A percentile compares a stretch with the other conserved stretches of the same genome.
Conservation (phyloP, 2,888 invertebrate species). For the Heteropelma amictum region DNA sequence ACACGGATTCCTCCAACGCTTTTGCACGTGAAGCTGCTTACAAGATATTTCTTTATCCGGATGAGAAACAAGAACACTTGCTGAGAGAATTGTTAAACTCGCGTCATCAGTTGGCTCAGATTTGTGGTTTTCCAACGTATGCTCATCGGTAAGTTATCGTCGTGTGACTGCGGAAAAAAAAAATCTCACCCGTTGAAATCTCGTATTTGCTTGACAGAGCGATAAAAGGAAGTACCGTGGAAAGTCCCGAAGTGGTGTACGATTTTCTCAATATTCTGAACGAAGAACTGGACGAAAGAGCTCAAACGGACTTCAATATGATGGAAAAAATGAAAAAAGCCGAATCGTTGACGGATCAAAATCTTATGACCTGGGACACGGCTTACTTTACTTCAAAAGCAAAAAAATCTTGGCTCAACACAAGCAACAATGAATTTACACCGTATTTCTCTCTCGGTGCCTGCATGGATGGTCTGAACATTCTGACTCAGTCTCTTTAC, state of each 20-base stretch:
- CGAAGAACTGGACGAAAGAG: constrained; percentile 84
- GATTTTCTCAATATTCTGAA: constrained; percentile 89
- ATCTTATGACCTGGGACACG: constrained; percentile 88
- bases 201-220: constrained; percentile 80
- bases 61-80: constrained; percentile 86
- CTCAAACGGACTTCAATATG: constrained; percentile 85
- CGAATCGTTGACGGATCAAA: constrained; percentile 64
- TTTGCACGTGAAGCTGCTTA: constrained; percentile 93
- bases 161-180: no score
- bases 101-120: constrained; percentile 88
- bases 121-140: constrained; percentile 94
- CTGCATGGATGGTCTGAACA: constrained; percentile 98
- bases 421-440: constrained; percentile 86
- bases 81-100: constrained; percentile 86
- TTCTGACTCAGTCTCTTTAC: constrained; percentile 90
- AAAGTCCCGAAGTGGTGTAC: constrained; percentile 87
- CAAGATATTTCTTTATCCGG: constrained; percentile 89
- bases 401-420: constrained; percentile 85
- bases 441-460: constrained; percentile 95
- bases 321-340: constrained; percentile 87
- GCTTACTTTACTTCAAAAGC: constrained; percentile 90
- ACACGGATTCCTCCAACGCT: constrained; percentile 89
- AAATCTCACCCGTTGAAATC: not conserved
- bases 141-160: constrained; percentile 83
- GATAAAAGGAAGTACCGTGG: constrained; percentile 91